Conservation (phyloP, 2,888 invertebrate genomes). For the Sceliomorpha sp. region DNA sequence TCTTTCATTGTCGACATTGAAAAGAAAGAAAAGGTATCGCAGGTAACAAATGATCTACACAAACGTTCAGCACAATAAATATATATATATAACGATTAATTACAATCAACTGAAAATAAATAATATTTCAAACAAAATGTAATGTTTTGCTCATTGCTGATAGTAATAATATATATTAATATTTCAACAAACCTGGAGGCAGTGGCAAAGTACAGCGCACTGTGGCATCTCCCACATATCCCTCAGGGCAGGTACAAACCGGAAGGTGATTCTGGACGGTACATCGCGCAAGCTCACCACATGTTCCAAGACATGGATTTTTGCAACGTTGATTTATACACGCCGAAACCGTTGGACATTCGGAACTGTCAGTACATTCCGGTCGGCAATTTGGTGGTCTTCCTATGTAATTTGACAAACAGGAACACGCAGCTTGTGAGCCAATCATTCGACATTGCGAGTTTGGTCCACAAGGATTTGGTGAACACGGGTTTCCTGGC, state of each 20-base stretch:
- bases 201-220: constrained; percentile 79
- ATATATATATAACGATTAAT: too few species aligned
- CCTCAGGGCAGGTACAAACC: constrained; percentile 90
- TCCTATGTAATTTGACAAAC: constrained; percentile 89
- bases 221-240: constrained; percentile 91
- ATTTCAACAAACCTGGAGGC: constrained; percentile 44
- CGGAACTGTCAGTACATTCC: constrained; percentile 89
- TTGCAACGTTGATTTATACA: constrained; percentile 90
- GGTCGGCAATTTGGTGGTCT: constrained; percentile 93
- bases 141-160: too few species aligned
- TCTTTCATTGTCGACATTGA: too few species aligned
- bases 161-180: too few species aligned
- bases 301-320: constrained; percentile 90
- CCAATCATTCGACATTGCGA: constrained; percentile 90
- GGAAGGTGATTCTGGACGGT: constrained; percentile 91
- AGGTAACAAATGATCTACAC: too few species aligned
- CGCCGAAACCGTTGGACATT: constrained; percentile 90
- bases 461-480: constrained; percentile 92
- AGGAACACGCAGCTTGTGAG: constrained; percentile 92
- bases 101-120: too few species aligned
- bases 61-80: too few species aligned
- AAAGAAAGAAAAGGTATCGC: too few species aligned
- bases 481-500: constrained; percentile 86
- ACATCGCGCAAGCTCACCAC: constrained; percentile 90
- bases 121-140: too few species aligned